phyloP scores from a whole-genome alignment of 2,797 vertebrate species.

The Myiothlypis coronata region DNA sequence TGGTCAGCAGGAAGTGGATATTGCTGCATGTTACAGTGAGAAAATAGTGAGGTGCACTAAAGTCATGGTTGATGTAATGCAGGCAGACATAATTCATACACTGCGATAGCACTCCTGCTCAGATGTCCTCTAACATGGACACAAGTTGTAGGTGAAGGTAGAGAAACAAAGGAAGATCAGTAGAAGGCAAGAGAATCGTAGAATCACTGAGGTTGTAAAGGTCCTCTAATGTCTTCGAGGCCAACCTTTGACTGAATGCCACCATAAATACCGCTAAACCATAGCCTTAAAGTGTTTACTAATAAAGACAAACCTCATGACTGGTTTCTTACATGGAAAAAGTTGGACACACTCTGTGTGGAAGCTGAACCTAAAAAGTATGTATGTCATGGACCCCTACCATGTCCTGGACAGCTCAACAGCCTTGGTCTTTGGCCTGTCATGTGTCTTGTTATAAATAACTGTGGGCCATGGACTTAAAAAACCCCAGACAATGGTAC shows the following conservation, averaged over 20 bases:
- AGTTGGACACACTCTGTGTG: rapidly evolving
- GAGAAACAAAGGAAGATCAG: neutral
- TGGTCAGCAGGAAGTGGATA: neutral
- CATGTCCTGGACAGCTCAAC: neutral
- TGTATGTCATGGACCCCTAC: neutral
- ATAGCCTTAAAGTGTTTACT: neutral
- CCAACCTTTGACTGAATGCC: neutral
- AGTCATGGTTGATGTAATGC: neutral
- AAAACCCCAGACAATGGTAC: rapidly evolving
- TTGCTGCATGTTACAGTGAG: neutral
- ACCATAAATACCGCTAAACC: neutral
- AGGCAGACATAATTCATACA: neutral
- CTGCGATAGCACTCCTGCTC: neutral
- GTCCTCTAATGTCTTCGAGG: neutral
- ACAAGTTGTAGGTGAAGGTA: neutral
- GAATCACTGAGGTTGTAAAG: neutral
- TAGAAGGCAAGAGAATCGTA: neutral
- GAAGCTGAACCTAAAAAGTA: neutral
- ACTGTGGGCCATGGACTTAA: neutral
- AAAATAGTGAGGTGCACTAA: neutral
- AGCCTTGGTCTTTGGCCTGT: neutral
- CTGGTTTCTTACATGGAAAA: neutral
- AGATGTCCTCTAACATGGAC: neutral
- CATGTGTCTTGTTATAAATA: rapidly evolving
- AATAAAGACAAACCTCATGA: neutral